phyloP scores from a whole-genome alignment of 1,140 invertebrate genomes.

The Araneus ventricosus region DNA sequence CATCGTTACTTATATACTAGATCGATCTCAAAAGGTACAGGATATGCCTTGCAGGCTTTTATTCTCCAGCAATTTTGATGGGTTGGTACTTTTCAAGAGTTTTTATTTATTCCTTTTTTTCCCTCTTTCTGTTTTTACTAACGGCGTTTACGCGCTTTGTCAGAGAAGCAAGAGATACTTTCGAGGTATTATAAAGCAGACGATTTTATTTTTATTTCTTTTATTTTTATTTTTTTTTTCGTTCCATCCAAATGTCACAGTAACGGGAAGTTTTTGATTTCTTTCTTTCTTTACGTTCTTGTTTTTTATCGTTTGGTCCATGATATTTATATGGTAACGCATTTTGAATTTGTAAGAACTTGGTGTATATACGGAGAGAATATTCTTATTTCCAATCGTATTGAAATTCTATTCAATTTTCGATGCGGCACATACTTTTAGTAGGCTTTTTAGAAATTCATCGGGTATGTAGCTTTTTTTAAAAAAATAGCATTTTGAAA shows the following conservation, averaged over 20 bases:
- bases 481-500: not conserved
- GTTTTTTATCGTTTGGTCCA: not conserved
- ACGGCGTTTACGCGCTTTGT: not conserved
- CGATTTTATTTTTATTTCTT: too few relatives aligned
- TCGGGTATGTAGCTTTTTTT: not conserved
- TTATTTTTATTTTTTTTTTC: not conserved
- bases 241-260: not conserved
- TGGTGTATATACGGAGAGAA: not conserved
- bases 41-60: constrained; percentile 28
- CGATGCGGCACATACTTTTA: not conserved
- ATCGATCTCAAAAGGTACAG: constrained; percentile 58
- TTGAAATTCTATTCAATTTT: constrained; percentile 9
- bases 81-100: constrained; percentile 10
- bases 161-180: not conserved
- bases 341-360: not conserved
- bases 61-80: constrained; percentile 35
- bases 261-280: not conserved
- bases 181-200: not conserved
- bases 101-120: too few relatives aligned
- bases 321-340: not conserved
- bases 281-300: not conserved
- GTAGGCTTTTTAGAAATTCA: not conserved
- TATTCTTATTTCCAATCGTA: not conserved
- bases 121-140: not conserved
- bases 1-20: constrained; percentile 60